Conservation (phyloP, 2,888 invertebrate species). For the Notodonta dromedarius region DNA sequence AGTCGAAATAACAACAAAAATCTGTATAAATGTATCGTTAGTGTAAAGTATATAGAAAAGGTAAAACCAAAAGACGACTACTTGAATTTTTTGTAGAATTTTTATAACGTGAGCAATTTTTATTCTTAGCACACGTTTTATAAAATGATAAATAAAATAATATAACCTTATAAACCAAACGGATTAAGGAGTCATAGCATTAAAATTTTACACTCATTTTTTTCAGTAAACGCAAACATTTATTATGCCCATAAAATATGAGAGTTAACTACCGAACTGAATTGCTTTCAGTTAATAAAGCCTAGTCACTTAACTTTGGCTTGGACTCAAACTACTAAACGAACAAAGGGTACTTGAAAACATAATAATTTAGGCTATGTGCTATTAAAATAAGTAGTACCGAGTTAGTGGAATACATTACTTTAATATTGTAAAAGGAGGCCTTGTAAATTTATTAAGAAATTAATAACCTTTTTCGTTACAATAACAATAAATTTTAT, state of each 20-base stretch:
- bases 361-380: neutral
- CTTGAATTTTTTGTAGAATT: too few species aligned
- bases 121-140: too few species aligned
- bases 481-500: too few species aligned
- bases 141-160: too few species aligned
- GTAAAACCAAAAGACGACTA: too few species aligned
- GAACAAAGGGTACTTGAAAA: slow-evolving; percentile 1
- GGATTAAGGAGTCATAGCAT: too few species aligned
- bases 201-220: neutral
- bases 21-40: too few species aligned
- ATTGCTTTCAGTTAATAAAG: slow-evolving; percentile 5
- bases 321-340: slow-evolving; percentile 4
- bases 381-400: slow-evolving; percentile 1
- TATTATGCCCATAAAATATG: neutral
- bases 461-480: neutral
- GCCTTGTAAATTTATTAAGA: neutral
- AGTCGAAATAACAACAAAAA: too few species aligned
- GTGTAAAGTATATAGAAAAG: too few species aligned
- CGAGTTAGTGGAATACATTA: neutral
- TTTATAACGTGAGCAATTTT: too few species aligned
- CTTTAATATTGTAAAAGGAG: neutral
- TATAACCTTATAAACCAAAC: too few species aligned
- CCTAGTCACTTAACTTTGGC: neutral
- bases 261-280: slow-evolving; percentile 1
- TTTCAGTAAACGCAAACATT: neutral